Conservation (phyloP, 2,888 invertebrate genomes). For the Acronicta aceris region DNA sequence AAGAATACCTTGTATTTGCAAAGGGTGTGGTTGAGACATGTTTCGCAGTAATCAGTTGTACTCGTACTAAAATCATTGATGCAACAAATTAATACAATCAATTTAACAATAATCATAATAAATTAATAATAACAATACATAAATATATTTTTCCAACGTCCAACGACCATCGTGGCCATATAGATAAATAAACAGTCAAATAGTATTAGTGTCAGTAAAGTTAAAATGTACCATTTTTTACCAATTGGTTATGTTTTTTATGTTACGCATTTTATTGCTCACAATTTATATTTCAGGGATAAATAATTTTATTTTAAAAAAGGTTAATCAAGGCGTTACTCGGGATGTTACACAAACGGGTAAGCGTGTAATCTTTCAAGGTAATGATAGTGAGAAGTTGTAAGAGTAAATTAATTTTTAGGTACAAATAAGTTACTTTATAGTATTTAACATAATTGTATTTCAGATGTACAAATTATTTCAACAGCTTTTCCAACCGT, state of each 20-base stretch:
- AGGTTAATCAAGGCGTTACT: constrained; percentile 29
- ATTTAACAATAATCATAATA: constrained; percentile 80
- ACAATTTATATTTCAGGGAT: constrained; percentile 58
- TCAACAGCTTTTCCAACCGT: constrained; percentile 40
- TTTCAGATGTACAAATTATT: constrained; percentile 58
- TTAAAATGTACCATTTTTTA: constrained; percentile 72
- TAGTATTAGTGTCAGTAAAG: constrained; percentile 51
- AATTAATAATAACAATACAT: constrained; percentile 66
- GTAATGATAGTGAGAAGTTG: constrained; percentile 41
- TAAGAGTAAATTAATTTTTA: neutral
- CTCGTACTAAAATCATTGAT: constrained; percentile 53
- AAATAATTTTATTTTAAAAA: constrained; percentile 59
- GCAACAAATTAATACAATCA: constrained; percentile 70
- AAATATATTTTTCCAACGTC: constrained; percentile 57
- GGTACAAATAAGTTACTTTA: neutral
- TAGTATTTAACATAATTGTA: no score
- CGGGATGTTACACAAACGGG: constrained; percentile 38
- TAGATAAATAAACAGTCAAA: constrained; percentile 51
- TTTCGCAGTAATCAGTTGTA: constrained; percentile 68
- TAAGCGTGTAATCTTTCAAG: constrained; percentile 50
- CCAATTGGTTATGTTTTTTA: constrained; percentile 82
- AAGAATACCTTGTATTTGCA: constrained; percentile 73
- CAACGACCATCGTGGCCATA: constrained; percentile 57
- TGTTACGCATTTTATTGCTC: constrained; percentile 73
- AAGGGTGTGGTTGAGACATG: constrained; percentile 78